Base-by-base conservation (phyloP, 1,140 invertebrate genomes). In the Globodera rostochiensis region DNA sequence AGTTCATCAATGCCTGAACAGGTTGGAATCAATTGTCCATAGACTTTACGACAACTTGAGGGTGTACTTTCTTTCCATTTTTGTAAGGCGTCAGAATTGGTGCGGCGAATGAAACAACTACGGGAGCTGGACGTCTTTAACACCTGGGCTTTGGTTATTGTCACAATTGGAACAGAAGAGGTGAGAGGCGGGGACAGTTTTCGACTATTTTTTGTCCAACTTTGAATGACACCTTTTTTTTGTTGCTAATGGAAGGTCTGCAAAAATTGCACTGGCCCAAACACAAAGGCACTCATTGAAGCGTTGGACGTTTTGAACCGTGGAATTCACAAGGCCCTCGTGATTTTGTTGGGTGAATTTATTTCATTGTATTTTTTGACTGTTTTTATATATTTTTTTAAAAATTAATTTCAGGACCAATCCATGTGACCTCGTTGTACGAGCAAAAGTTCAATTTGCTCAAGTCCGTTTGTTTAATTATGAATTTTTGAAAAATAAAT, bases 121-220 rank as follows among this genome's bases (percentile, higher is more conserved):
- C 81, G 83, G 57, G 87, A 90, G 46, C 73, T 89, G 4, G 82
- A 90, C 75, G 76, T 85, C 13, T 80, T 70, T 9, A 81, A 84
- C 45, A 89, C 87, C 21, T 89, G 88, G 88, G 81, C 87, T 8
- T 85, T 89, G 89, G 74, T 89, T 36, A 88, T 89, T 53, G 84
- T 89, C 11, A 87, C 89, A 9, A 87, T 89, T 64, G 88, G 88
- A 13, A 89, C 88, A 4, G 89, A 89, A 74, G 88, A 89, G 82
- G 87, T 89, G 74, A 36, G 21, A 69, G 67, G 2, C n/a, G 8
- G n/a, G 15, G 67, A 74, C 46, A 25, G 15, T 25, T 11, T 21
- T n/a, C 13, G 60, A 21, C 60, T 66, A 13, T 2, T 15, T 66
- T 66, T 66, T 21, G 25, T 73, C 67, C 8, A 21, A 71, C 36